Conservation (phyloP, 2,888 invertebrate species). For the Polyommatus icarus region DNA sequence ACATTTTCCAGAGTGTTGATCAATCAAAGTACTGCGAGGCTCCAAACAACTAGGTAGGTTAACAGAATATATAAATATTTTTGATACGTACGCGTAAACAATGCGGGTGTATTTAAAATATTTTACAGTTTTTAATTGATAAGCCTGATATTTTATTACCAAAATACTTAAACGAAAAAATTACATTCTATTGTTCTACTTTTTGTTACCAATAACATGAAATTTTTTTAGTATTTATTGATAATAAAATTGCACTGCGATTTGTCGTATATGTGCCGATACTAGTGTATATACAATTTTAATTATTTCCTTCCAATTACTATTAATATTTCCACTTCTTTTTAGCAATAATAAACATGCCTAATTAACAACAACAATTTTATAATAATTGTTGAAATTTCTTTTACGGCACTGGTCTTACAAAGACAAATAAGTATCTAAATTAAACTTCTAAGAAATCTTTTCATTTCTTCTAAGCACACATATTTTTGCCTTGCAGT, state of each 20-base stretch:
- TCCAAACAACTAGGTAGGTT: neutral
- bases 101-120: constrained; percentile 33
- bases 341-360: no score
- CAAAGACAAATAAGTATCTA: neutral
- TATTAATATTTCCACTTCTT: neutral
- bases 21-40: neutral
- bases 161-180: neutral
- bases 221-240: neutral
- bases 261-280: constrained; percentile 5
- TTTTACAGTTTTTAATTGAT: constrained; percentile 28
- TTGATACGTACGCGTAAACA: constrained; percentile 28
- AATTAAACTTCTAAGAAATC: neutral
- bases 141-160: constrained; percentile 37
- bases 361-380: no score
- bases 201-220: neutral
- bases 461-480: no score
- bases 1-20: constrained; percentile 42
- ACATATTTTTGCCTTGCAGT: no score
- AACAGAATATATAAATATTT: neutral
- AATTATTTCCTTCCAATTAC: neutral
- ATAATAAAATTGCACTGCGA: neutral
- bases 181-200: neutral
- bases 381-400: neutral
- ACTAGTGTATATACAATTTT: neutral
- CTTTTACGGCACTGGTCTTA: neutral